These are phyloP conservation scores for Epinephelus malabaricus DNA, from an alignment of 2,797 vertebrate species.

Conservation along the genomic window DNA sequence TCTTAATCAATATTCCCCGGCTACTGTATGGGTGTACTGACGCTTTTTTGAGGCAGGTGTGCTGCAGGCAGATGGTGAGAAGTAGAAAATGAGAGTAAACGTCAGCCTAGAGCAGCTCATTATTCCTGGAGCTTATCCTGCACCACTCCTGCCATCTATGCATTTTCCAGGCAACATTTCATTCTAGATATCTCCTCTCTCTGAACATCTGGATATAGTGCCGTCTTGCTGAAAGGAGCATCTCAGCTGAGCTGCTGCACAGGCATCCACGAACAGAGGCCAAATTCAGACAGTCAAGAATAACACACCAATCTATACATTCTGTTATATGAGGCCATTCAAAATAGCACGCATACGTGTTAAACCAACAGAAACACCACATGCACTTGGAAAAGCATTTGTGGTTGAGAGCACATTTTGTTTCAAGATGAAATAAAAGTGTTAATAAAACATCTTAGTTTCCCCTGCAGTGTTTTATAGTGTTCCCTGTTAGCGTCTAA, in stretches of 20 bases:
- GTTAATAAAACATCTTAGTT: background rate
- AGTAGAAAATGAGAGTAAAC: conserved; percentile 54
- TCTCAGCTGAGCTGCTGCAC: background rate
- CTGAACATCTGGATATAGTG: conserved; percentile 45
- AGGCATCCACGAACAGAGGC: background rate
- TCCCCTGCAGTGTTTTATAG: too few relatives aligned
- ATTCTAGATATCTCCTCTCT: conserved; percentile 11
- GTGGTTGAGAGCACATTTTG: background rate
- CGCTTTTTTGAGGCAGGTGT: conserved; percentile 58
- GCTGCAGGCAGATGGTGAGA: conserved; percentile 61
- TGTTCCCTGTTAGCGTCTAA: background rate
- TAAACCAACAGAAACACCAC: background rate
- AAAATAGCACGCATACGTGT: background rate
- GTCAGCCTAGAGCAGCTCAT: conserved; percentile 35
- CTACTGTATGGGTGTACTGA: conserved; percentile 42
- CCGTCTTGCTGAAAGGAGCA: conserved; percentile 3
- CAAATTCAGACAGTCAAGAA: background rate
- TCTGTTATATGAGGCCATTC: background rate
- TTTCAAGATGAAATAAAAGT: background rate
- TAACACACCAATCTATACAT: background rate
- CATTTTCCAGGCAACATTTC: conserved; percentile 39
- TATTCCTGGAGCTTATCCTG: conserved; percentile 57
- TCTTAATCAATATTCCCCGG: conserved; percentile 73
- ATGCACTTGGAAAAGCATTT: background rate
- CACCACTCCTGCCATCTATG: conserved; percentile 28